Conservation (phyloP, 2,888 invertebrate genomes). For the Punctoribates punctum region DNA sequence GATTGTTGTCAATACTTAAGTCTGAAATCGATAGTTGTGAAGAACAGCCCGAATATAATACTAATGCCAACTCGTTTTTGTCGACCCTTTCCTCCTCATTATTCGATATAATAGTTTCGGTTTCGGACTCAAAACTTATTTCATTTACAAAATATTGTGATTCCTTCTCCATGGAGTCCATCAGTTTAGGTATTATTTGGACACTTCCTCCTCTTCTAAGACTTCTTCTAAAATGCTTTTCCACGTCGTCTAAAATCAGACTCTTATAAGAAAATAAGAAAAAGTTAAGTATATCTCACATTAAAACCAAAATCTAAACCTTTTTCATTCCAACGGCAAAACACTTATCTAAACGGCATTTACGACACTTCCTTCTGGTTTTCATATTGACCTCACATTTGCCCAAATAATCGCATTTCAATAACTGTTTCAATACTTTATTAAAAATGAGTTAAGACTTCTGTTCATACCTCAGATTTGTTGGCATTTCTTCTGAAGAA, state of each 20-base stretch:
- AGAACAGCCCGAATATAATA: no score
- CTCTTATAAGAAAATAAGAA: not conserved
- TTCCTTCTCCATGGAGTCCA: no score
- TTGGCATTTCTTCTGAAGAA: not conserved
- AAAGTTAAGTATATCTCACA: no score
- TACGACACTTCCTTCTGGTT: not conserved
- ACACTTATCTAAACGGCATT: not conserved
- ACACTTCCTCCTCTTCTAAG: not conserved
- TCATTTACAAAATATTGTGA: no score
- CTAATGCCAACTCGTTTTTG: no score
- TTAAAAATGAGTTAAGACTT: not conserved
- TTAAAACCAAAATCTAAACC: not conserved
- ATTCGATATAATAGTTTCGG: no score
- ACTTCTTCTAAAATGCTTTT: not conserved
- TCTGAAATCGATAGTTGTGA: no score
- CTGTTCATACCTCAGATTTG: not conserved
- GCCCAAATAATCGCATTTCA: not conserved
- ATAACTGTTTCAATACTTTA: not conserved
- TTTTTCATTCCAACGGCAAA: conserved; percentile 1
- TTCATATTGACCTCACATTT: not conserved
- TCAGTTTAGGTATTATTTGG: not conserved
- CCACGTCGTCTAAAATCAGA: not conserved
- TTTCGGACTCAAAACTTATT: no score
- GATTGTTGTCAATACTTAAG: no score
- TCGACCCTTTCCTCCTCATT: no score